Percentiles rank a stretch among this genome's conserved stretches.
phyloP scores from a whole-genome alignment of 2,888 invertebrate genomes.

The Tyria jacobaeae region DNA sequence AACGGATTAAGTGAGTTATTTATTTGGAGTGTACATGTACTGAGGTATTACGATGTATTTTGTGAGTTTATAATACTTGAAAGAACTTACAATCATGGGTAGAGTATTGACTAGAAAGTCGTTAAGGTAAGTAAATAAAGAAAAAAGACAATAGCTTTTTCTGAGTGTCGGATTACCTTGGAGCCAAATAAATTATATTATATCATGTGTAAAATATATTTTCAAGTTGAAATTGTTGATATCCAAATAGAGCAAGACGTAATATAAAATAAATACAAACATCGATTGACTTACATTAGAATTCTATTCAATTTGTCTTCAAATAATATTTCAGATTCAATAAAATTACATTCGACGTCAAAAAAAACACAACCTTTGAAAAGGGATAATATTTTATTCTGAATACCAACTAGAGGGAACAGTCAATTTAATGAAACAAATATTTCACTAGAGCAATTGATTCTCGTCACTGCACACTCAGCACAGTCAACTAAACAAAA shows the following conservation, averaged over 20 bases:
- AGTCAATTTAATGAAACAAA: not conserved
- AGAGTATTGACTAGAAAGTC: too few relatives aligned
- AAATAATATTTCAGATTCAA: not conserved
- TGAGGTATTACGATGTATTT: too few relatives aligned
- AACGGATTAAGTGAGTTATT: too few relatives aligned
- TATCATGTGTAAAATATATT: too few relatives aligned
- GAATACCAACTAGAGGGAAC: not conserved
- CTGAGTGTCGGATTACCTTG: too few relatives aligned
- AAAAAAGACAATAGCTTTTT: too few relatives aligned
- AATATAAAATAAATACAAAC: not conserved
- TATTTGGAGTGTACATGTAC: too few relatives aligned
- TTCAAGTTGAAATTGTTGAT: too few relatives aligned
- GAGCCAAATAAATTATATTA: too few relatives aligned
- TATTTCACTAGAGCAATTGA: slow-evolving; percentile 4
- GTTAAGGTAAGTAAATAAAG: too few relatives aligned
- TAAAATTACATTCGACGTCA: not conserved
- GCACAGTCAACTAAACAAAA: slow-evolving; percentile 16
- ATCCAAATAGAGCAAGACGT: not conserved
- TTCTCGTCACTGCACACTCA: slow-evolving; percentile 5
- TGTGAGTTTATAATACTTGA: too few relatives aligned
- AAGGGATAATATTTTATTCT: slow-evolving; percentile 1
- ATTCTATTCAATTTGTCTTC: not conserved
- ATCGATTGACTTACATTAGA: not conserved
- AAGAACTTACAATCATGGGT: too few relatives aligned
- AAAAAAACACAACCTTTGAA: not conserved